Evolutionary conservation across 2,888 invertebrate species (phyloP).

Genomic region (Polydrusus pterygomalis): DNA sequence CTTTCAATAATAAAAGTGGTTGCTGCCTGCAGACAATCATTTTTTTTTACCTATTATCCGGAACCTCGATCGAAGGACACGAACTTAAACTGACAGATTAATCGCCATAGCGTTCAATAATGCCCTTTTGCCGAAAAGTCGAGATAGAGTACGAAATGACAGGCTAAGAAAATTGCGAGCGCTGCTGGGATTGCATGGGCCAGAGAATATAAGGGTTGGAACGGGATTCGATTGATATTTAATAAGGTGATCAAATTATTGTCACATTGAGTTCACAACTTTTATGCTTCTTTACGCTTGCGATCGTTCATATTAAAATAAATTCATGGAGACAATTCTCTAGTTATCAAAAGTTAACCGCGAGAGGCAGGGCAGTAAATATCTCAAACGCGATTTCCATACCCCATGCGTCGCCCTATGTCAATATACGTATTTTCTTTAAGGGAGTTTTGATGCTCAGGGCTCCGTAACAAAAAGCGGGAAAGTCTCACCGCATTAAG

Average conservation of each 20-base stretch:
- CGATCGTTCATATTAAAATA: neutral
- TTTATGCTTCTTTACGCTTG: too few relatives aligned
- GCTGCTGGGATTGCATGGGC: neutral
- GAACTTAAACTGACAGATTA: conserved; percentile 8
- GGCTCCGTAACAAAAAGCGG: too few relatives aligned
- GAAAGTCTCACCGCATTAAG: too few relatives aligned
- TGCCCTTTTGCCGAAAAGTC: neutral
- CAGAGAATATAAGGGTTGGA: neutral
- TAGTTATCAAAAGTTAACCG: too few relatives aligned
- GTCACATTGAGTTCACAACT: too few relatives aligned
- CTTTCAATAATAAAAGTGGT: neutral
- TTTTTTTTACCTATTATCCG: neutral
- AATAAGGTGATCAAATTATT: neutral
- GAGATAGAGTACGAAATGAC: neutral
- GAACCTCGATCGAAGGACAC: neutral
- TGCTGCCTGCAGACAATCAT: neutral
- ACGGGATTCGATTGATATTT: neutral
- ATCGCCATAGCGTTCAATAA: neutral
- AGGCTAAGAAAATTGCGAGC: neutral
- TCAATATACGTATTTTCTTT: too few relatives aligned
- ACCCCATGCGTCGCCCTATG: too few relatives aligned
- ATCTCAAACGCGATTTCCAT: too few relatives aligned
- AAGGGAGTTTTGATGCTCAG: too few relatives aligned
- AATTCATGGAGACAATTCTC: too few relatives aligned
- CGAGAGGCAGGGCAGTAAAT: too few relatives aligned